Base-by-base conservation (phyloP, 2,113 vertebrate genomes). In the Pomatostomus ruficeps region DNA sequence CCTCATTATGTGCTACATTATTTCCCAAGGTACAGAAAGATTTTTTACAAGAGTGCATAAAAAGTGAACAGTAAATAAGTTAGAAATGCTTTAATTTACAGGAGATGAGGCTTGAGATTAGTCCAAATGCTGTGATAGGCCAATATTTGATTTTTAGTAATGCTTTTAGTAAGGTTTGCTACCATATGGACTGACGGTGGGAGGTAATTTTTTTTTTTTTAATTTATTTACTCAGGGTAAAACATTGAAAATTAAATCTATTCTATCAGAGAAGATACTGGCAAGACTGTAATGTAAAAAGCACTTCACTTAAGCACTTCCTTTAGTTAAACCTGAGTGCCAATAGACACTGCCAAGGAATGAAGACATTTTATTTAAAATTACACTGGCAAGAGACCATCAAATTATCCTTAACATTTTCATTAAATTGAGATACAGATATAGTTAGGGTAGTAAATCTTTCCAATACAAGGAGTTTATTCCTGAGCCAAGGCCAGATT, bases 341-440 rank as follows among this genome's bases (percentile, higher is more conserved):
- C 95, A 73, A 88, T 21, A 35, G 46, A 79, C 35, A 74, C 83
- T 97, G 97, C 97, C 98, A 97, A 95, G 85, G 95, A 96, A 89
- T 88, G 94, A 96, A 97, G 97, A 95, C 95, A 82, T 97, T 98
- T 97, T 95, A 97, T 97, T 97, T 96, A 97, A 97, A 97, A 98
- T 98, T 97, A 98, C 96, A 94, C 97, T 97, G 96, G 97, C 97
- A 75, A 94, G 77, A 97, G 96, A 96, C 97, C 98, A 97, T 98
- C 97, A 95, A 97, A 97, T 95, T 94, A 97, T 91, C 97, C 96
- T 97, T 97, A 97, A 97, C 97, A 97, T 97, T 98, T 98, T 97
- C 98, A 97, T 98, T 98, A 97, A 97, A 97, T 77, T 95, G 96
- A 97, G 97, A 97, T 96, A 97, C 97, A 93, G 97, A 95, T 93